A percentile compares a stretch with the other conserved stretches of the same genome.
Evolutionary conservation across 2,797 vertebrate genomes (phyloP).

Genomic region (Calcarius lapponicus): DNA sequence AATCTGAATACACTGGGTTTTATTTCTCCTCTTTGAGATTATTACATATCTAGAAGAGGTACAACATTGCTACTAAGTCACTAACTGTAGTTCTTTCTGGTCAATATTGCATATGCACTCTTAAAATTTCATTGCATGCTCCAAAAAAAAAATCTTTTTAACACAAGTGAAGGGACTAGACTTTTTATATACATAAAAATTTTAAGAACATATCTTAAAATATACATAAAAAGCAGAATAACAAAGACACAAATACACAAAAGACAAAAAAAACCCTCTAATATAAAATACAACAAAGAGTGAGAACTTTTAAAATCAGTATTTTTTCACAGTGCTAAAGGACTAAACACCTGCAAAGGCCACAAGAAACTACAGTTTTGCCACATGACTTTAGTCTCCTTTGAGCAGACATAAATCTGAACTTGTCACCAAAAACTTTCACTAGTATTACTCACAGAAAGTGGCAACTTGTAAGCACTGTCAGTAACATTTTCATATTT

Average conservation of each 20-base stretch:
- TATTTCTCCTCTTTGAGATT: not conserved
- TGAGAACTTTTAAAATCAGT: not conserved
- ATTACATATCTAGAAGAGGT: not conserved
- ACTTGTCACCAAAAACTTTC: not conserved
- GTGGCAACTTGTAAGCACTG: not conserved
- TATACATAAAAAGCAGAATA: not conserved
- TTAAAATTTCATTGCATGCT: not conserved
- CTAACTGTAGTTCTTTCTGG: not conserved
- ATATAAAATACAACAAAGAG: not conserved
- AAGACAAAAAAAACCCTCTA: not conserved
- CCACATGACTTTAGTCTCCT: not conserved
- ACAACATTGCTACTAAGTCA: accelerated
- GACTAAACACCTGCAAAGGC: not conserved
- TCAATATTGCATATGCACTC: not conserved
- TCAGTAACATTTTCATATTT: not conserved
- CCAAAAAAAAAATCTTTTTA: not conserved
- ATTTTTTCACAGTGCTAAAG: not conserved
- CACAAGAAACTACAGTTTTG: not conserved
- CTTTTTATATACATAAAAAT: not conserved
- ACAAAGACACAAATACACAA: not conserved
- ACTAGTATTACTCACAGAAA: not conserved
- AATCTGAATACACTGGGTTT: not conserved
- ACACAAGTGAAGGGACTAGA: not conserved
- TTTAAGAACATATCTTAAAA: not conserved
- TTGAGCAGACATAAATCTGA: not conserved